Evolutionary conservation across 1,140 invertebrate species (phyloP).

Genomic region (Heliothis subflexa): DNA sequence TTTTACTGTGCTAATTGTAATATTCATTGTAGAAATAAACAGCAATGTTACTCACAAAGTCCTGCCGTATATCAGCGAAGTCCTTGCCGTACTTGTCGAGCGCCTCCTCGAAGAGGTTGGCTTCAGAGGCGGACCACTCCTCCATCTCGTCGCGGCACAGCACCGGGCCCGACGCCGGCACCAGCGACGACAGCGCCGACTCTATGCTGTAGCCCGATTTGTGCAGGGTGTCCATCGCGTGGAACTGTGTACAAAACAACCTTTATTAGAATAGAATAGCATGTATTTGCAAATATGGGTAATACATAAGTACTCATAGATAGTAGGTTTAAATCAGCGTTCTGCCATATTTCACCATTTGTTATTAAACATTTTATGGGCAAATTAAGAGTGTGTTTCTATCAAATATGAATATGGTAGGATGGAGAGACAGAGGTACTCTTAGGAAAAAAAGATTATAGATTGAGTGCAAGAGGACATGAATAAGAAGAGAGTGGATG

Average conservation of each 20-base stretch:
- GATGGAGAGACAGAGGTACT: too few species aligned
- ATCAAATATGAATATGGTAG: too few species aligned
- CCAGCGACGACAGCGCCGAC: conserved; percentile 96
- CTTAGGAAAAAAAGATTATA: too few species aligned
- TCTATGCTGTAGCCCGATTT: conserved; percentile 97
- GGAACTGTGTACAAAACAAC: conserved; percentile 89
- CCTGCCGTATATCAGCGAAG: conserved; percentile 98
- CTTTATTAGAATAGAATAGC: neutral
- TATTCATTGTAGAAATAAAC: neutral
- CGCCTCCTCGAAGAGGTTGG: conserved; percentile 99
- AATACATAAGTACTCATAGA: too few species aligned
- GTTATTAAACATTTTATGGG: too few species aligned
- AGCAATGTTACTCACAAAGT: conserved; percentile 98
- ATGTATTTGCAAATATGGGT: too few species aligned
- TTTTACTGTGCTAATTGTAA: too few species aligned
- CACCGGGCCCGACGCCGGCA: conserved; percentile 97
- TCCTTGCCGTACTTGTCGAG: conserved; percentile 99
- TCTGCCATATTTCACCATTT: too few species aligned
- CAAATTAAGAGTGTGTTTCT: too few species aligned
- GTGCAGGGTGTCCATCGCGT: conserved; percentile 99
- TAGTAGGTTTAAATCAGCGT: too few species aligned
- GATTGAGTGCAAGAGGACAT: too few species aligned
- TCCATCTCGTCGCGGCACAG: conserved; percentile 99
- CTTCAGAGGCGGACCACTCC: conserved; percentile 99
- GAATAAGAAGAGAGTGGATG: too few species aligned